Conservation (phyloP, 2,797 vertebrate genomes). For the Chloroceryle inda region DNA sequence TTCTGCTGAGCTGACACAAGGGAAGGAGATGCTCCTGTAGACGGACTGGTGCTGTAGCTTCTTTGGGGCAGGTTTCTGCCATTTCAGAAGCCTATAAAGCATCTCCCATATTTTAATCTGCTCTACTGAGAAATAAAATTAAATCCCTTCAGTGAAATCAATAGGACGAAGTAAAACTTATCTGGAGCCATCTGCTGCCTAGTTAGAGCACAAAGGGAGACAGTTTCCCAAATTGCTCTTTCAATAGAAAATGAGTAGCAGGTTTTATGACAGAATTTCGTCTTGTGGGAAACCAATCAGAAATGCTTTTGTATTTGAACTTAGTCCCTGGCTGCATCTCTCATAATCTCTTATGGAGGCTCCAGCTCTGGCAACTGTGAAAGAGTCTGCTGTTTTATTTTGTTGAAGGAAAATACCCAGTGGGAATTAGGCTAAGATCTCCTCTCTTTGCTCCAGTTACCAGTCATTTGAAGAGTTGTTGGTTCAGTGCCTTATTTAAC, state of each 20-base stretch:
- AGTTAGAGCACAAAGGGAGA: conserved; percentile 35
- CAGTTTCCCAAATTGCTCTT: conserved; percentile 50
- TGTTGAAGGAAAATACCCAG: background rate
- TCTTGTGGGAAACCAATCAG: conserved; percentile 32
- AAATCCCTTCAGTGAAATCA: conserved; percentile 46
- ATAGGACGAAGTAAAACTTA: conserved; percentile 48
- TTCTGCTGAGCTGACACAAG: background rate
- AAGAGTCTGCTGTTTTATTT: conserved; percentile 11
- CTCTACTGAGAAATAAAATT: conserved; percentile 55
- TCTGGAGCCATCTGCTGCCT: conserved; percentile 52
- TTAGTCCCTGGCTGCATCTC: background rate
- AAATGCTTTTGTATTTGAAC: background rate
- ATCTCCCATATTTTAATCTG: conserved; percentile 2
- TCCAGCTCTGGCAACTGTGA: conserved; percentile 21
- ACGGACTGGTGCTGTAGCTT: background rate
- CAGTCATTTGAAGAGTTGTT: background rate
- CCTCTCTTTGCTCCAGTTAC: background rate
- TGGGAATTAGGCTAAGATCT: conserved; percentile 22
- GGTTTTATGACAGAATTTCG: conserved; percentile 27
- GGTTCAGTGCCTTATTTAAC: conserved; percentile 5
- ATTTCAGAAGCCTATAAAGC: conserved; percentile 2
- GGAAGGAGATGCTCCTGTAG: background rate
- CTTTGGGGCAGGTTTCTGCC: background rate
- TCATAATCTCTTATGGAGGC: conserved; percentile 6
- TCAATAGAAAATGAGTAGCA: conserved; percentile 38